A percentile compares a stretch with the other conserved stretches of the same genome.
These are phyloP conservation scores for Salmo trutta DNA, from an alignment of 2,797 vertebrate genomes.

Conservation along the genomic window DNA sequence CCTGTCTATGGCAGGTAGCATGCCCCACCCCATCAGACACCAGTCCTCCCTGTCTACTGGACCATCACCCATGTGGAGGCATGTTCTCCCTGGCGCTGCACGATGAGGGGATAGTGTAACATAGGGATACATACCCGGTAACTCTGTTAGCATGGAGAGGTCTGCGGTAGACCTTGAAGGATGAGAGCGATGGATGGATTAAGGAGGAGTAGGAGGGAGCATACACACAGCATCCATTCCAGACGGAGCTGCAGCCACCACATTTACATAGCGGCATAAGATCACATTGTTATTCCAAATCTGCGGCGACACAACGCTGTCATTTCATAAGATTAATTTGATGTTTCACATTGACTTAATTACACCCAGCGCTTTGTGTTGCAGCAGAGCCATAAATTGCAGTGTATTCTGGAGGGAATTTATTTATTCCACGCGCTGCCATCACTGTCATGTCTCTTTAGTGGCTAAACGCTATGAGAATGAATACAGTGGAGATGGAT, in stretches of 20 bases:
- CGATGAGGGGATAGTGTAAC: too few relatives aligned
- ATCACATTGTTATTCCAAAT: slow-evolving; percentile 59
- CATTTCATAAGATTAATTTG: slow-evolving; percentile 71
- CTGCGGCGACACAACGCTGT: slow-evolving; percentile 30
- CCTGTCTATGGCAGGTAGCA: too few relatives aligned
- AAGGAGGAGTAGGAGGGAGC: not conserved
- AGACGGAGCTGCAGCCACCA: slow-evolving; percentile 16
- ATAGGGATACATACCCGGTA: too few relatives aligned
- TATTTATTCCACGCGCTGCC: slow-evolving; percentile 31
- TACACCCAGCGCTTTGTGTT: slow-evolving; percentile 60
- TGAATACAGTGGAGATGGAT: not conserved
- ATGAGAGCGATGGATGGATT: not conserved
- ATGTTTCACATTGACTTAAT: slow-evolving; percentile 65
- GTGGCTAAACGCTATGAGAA: not conserved
- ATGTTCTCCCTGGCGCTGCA: too few relatives aligned
- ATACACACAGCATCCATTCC: slow-evolving; percentile 2
- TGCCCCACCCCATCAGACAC: too few relatives aligned
- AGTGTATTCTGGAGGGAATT: slow-evolving; percentile 51
- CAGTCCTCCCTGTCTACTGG: too few relatives aligned
- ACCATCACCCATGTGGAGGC: too few relatives aligned
- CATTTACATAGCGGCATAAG: slow-evolving; percentile 56
- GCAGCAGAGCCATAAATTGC: slow-evolving; percentile 61
- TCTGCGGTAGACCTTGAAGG: not conserved
- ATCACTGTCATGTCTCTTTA: not conserved
- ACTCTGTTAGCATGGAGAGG: too few relatives aligned